Conservation (phyloP, 2,797 vertebrate genomes). For the Eulemur albifrons region DNA sequence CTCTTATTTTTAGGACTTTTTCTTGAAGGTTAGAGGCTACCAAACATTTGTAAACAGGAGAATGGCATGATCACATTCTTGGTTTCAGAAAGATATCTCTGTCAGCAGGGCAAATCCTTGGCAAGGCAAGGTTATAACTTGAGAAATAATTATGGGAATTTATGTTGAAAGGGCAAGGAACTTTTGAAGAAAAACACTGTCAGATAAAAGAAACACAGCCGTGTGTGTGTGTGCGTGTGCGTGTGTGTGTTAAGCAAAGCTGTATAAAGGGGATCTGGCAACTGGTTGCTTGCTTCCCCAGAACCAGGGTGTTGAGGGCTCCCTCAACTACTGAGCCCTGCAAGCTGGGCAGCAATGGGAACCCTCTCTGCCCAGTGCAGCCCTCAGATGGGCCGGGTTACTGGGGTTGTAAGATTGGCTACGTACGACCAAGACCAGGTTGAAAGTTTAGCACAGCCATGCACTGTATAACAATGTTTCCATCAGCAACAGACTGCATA, state of each 20-base stretch:
- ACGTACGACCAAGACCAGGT: neutral
- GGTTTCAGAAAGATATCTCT: constrained; percentile 3
- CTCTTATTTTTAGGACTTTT: constrained; percentile 14
- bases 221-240: neutral
- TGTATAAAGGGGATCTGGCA: neutral
- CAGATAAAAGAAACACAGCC: constrained; percentile 19
- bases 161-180: constrained; percentile 52
- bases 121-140: neutral
- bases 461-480: neutral
- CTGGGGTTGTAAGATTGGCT: neutral
- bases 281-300: neutral
- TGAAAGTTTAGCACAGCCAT: neutral
- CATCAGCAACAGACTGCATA: neutral
- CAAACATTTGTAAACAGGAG: neutral
- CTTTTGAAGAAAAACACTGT: constrained; percentile 14
- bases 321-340: neutral
- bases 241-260: neutral
- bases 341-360: neutral
- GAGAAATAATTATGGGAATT: constrained; percentile 52
- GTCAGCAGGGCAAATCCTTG: constrained; percentile 9
- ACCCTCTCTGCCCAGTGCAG: neutral
- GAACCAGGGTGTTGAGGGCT: neutral
- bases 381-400: neutral
- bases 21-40: neutral
- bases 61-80: neutral